Evolutionary conservation across 2,113 vertebrate species (phyloP).

Genomic region (Zosterops hypoxanthus): DNA sequence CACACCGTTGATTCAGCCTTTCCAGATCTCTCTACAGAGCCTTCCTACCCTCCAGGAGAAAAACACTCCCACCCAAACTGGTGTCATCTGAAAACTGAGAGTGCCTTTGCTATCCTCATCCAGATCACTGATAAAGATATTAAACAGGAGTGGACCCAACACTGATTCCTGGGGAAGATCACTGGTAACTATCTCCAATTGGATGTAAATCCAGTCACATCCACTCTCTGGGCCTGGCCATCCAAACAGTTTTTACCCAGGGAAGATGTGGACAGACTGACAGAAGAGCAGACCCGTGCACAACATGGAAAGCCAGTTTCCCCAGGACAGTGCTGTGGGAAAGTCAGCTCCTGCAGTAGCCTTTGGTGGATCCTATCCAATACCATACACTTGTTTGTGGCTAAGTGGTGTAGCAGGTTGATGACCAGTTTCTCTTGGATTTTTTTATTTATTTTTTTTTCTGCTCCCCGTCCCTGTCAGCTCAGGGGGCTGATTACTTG

Average conservation of each 20-base stretch:
- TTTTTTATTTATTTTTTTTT: background rate
- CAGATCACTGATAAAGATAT: background rate
- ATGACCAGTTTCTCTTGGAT: background rate
- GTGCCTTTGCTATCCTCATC: background rate
- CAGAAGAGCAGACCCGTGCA: fast-evolving
- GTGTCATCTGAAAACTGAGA: background rate
- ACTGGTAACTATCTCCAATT: background rate
- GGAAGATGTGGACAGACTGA: background rate
- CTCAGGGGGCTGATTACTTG: background rate
- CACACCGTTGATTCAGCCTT: background rate
- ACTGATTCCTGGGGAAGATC: background rate
- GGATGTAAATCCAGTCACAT: background rate
- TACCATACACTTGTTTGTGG: too few species aligned
- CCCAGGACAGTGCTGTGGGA: background rate
- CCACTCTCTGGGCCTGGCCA: too few species aligned
- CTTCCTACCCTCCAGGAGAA: background rate
- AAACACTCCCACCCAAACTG: background rate
- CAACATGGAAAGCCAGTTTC: background rate
- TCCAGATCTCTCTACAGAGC: background rate
- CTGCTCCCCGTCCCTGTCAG: background rate
- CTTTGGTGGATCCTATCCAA: background rate
- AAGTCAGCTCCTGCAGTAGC: background rate
- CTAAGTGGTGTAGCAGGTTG: background rate
- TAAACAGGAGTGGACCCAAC: background rate
- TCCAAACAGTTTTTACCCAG: background rate